These are phyloP conservation scores for Pseudococcus longispinus DNA, from an alignment of 2,888 invertebrate genomes.

Conservation along the genomic window DNA sequence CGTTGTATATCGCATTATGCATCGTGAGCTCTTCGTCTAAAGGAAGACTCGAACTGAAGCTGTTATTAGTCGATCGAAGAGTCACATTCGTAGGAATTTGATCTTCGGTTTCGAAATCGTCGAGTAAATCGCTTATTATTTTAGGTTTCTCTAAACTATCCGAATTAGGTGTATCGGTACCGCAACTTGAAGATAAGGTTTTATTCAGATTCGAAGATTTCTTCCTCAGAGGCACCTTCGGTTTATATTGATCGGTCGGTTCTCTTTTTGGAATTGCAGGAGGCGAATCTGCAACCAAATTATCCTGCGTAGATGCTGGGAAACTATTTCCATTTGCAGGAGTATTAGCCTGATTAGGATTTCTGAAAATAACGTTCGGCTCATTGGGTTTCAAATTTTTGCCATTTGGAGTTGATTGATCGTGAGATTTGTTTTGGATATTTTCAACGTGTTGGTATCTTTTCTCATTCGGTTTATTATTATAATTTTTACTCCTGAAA, in stretches of 20 bases:
- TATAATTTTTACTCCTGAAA: background rate
- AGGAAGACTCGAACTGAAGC: conserved; percentile 65
- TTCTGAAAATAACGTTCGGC: background rate
- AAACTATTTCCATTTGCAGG: background rate
- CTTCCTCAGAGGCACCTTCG: background rate
- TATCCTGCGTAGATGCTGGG: no score
- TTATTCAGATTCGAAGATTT: background rate
- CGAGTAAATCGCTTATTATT: background rate
- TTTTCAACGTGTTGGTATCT: background rate
- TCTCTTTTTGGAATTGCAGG: conserved; percentile 22
- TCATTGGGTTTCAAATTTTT: background rate
- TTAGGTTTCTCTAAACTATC: background rate
- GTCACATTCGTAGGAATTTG: background rate
- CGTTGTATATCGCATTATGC: conserved; percentile 72
- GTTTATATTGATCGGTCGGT: background rate
- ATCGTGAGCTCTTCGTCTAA: conserved; percentile 75
- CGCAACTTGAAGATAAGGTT: background rate
- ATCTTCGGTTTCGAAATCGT: background rate
- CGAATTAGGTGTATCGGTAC: background rate
- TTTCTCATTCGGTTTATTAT: background rate
- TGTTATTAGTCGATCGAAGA: background rate
- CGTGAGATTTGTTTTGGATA: background rate
- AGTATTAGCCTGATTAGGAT: background rate
- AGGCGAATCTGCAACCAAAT: background rate
- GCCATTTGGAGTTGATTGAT: background rate